phyloP scores from a whole-genome alignment of 2,888 invertebrate species.

The Norana najaformis region DNA sequence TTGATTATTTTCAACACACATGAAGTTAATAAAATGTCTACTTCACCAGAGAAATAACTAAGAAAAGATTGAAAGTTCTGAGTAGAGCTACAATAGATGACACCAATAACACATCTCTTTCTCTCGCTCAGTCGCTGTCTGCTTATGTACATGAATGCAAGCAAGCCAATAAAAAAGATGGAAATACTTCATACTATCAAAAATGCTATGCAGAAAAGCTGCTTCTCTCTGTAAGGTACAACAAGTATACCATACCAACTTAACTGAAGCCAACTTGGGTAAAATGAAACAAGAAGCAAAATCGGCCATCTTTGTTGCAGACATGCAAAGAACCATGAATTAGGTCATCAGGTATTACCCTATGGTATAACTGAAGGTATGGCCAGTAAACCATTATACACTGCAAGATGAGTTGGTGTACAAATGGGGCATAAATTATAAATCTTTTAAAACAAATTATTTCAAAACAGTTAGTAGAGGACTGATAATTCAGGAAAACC shows the following conservation, averaged over 20 bases:
- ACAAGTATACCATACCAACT: background rate
- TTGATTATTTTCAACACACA: background rate
- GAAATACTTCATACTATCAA: constrained; percentile 13
- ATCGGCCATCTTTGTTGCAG: background rate
- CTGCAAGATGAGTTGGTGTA: background rate
- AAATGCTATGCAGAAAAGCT: background rate
- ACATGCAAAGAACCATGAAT: background rate
- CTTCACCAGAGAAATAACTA: background rate
- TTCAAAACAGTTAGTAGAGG: background rate
- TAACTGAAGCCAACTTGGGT: background rate
- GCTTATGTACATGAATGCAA: background rate
- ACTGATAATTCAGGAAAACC: background rate
- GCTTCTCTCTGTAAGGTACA: background rate
- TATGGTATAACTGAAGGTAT: no score
- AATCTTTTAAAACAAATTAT: background rate
- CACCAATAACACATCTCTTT: background rate
- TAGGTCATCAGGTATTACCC: no score
- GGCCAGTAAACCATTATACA: background rate
- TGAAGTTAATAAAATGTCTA: background rate
- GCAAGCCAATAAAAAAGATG: background rate
- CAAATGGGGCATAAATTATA: background rate
- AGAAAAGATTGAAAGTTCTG: constrained; percentile 5
- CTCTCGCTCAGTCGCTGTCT: background rate
- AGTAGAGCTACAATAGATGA: constrained; percentile 13
- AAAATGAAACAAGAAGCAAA: background rate